A percentile compares a stretch with the other conserved stretches of the same genome.
These are phyloP conservation scores for Aldabrachelys gigantea DNA, from an alignment of 2,113 vertebrate genomes.

Conservation along the genomic window DNA sequence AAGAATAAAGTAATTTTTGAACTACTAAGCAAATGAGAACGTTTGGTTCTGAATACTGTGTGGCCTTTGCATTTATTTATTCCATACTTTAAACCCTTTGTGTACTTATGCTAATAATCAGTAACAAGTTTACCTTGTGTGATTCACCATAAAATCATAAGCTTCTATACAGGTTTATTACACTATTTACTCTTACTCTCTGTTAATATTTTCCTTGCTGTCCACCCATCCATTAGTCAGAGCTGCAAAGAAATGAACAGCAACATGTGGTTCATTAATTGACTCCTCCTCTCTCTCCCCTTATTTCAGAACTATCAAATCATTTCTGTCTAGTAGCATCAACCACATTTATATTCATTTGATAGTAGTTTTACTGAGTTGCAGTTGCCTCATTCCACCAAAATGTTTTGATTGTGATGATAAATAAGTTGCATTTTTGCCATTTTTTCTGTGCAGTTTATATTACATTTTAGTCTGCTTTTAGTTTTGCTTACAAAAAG, in stretches of 20 bases:
- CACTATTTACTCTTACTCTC: constrained; percentile 16
- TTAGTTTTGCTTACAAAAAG: background rate
- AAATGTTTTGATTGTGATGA: constrained; percentile 9
- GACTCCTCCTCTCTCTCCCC: background rate
- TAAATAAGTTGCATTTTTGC: background rate
- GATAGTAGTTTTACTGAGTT: background rate
- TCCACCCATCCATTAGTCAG: background rate
- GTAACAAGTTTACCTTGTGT: background rate
- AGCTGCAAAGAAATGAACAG: constrained; percentile 4
- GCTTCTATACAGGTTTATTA: background rate
- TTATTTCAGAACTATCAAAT: background rate
- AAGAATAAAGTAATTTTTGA: background rate
- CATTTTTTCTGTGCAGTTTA: background rate
- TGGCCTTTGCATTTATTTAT: background rate
- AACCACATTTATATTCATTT: constrained; percentile 26
- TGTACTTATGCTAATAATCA: constrained; percentile 7
- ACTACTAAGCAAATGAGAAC: background rate
- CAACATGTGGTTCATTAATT: background rate
- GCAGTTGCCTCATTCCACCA: background rate
- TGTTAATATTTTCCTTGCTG: background rate
- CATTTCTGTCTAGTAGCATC: background rate
- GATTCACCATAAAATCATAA: constrained; percentile 14
- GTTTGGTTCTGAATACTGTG: background rate
- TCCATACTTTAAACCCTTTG: background rate
- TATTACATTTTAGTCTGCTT: background rate